Evolutionary conservation across 2,888 invertebrate genomes (phyloP).

Genomic region (Crocallis elinguaria): DNA sequence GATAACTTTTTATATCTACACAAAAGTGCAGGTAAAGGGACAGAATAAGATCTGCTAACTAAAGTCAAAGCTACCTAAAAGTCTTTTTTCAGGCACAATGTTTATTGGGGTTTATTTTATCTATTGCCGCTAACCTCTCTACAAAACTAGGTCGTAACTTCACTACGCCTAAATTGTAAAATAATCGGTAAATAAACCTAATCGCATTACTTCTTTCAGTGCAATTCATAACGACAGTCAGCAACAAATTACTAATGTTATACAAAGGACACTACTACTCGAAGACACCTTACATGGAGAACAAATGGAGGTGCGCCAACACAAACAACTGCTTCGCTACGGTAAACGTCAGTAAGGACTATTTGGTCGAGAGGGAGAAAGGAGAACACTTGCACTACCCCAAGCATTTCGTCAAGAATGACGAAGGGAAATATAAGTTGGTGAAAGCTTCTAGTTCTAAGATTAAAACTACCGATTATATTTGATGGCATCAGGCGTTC

Average conservation of each 20-base stretch:
- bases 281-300: constrained; percentile 52
- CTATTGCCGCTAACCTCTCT: no score
- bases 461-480: no score
- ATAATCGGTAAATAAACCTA: neutral
- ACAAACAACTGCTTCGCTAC: constrained; percentile 56
- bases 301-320: constrained; percentile 64
- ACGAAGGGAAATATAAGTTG: constrained; percentile 47
- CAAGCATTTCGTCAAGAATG: constrained; percentile 40
- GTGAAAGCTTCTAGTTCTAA: constrained; percentile 34
- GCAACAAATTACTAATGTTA: constrained; percentile 53
- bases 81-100: no score
- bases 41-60: no score
- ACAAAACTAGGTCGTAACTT: no score
- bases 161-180: no score
- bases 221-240: constrained; percentile 51
- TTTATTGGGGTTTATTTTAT: no score
- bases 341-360: constrained; percentile 49
- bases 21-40: no score
- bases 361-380: constrained; percentile 50
- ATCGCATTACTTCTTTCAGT: constrained; percentile 44
- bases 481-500: no score
- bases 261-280: constrained; percentile 63
- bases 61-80: no score
- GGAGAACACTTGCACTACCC: constrained; percentile 54
- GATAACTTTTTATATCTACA: no score